Evolutionary conservation across 1,140 invertebrate genomes (phyloP), one percentile per base, ranked within the genome.

Genomic region (Lasioglossum albipes): DNA sequence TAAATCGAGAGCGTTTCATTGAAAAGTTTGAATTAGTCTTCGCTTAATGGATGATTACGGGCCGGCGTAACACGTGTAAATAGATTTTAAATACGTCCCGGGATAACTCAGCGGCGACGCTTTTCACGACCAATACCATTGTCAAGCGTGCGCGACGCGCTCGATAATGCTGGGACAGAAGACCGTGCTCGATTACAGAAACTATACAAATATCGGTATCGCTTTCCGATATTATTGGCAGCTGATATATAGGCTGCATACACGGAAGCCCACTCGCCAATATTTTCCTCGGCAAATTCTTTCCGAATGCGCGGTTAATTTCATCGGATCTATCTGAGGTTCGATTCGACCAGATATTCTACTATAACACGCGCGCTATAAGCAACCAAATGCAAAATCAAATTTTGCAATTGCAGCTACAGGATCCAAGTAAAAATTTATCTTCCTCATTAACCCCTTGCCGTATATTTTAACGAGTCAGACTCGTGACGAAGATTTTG

Each of bases 171-270:
- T 7, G 31, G 31, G 41, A 57, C 42, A 61, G 45, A 67, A 77
- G 54, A 82, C 73, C 75, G 65, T 79, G 75, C 66, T 80, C 81
- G 20, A 72, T 83, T 70, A 80, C 49, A 76, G 78, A 80, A 79
- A 83, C 73, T 85, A 61, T 41, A 68, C 18, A 83, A 83, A 79
- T 57, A 75, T 79, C 77, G 71, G 71, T 80, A 86, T 83, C 76
- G 81, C 81, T 86, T 86, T 86, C 76, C 84, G 68, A 86, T 86
- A 86, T 61, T 75, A 71, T 78, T 68, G 77, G 83, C 84, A 70
- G 75, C 36, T 76, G 74, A 86, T 69, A 42, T 36, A 36, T 36
- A 36, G 36, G 36, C 36, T 36, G 2, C 36, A 36, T 36, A 36
- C 36, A 36, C 36, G 36, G 36, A 45, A 36, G 62, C 75, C 20